These are phyloP conservation scores for Tupaia tana DNA, from an alignment of 2,113 vertebrate species.

Conservation along the genomic window DNA sequence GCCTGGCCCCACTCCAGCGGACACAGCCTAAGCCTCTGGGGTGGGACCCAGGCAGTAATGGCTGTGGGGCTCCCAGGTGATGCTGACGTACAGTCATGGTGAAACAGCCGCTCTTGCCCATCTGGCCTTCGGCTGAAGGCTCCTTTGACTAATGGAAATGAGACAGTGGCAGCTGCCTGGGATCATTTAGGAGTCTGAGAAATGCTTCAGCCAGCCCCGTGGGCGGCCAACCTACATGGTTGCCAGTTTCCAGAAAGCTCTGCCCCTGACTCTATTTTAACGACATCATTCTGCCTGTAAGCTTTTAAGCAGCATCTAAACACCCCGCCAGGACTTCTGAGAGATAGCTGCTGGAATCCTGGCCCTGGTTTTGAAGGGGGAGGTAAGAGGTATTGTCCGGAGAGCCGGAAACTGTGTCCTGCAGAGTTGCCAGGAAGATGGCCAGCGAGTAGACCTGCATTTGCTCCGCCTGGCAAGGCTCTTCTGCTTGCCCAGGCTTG, in stretches of 20 bases:
- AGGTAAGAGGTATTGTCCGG: background rate
- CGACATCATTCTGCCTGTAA: background rate
- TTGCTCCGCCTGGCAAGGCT: background rate
- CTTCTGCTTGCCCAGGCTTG: background rate
- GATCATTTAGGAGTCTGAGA: background rate
- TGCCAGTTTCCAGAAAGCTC: background rate
- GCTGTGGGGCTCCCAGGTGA: background rate
- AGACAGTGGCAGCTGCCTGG: background rate
- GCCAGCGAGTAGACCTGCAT: background rate
- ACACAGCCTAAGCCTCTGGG: background rate
- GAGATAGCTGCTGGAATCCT: background rate
- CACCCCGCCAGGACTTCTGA: background rate
- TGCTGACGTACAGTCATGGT: background rate
- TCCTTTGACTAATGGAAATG: background rate
- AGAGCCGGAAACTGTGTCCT: background rate
- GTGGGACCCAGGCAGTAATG: background rate
- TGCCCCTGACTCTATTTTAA: background rate
- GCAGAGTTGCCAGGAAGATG: background rate
- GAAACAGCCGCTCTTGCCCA: background rate
- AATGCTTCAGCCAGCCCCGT: background rate
- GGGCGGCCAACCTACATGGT: background rate
- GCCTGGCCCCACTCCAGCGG: background rate
- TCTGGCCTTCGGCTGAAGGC: background rate
- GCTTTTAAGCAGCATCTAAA: background rate
- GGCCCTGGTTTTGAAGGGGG: background rate